A percentile compares a stretch with the other conserved stretches of the same genome.
Conservation (phyloP, 2,113 vertebrate species). For the Nettapus auritus region DNA sequence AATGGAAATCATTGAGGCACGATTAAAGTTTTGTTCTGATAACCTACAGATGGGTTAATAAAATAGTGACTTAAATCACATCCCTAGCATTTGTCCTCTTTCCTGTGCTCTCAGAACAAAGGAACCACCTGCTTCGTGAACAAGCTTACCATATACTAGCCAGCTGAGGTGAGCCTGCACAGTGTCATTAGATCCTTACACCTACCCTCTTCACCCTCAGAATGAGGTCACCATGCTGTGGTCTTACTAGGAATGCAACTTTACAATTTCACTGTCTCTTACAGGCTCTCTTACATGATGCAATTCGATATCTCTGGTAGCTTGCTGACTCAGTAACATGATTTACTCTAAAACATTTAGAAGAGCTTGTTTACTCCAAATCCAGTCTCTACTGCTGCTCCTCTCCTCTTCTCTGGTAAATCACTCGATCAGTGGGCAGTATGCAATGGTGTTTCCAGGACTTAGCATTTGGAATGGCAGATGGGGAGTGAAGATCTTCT, state of each 20-base stretch:
- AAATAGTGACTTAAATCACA: neutral
- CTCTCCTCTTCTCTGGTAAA: slow-evolving; percentile 29
- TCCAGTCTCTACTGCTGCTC: neutral
- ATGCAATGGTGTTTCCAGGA: slow-evolving; percentile 48
- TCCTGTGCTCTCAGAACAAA: accelerated
- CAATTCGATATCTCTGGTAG: neutral
- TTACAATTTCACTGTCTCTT: neutral
- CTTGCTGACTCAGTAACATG: neutral
- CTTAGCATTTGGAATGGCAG: slow-evolving; percentile 55
- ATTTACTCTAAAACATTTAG: neutral
- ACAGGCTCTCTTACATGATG: neutral
- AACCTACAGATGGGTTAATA: neutral
- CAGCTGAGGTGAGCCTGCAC: neutral
- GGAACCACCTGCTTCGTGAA: neutral
- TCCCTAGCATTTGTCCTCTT: neutral
- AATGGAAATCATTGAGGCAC: neutral
- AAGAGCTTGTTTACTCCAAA: slow-evolving; percentile 24
- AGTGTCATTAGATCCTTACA: neutral
- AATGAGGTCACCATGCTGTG: neutral
- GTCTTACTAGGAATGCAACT: neutral
- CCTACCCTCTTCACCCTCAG: neutral
- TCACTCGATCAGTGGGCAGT: slow-evolving; percentile 25
- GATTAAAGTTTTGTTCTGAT: neutral
- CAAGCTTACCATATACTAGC: neutral
- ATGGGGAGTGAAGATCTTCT: slow-evolving; percentile 42